A percentile compares a stretch with the other conserved stretches of the same genome.
Evolutionary conservation across 2,797 vertebrate species (phyloP).

Genomic region (Mastacembelus armatus): DNA sequence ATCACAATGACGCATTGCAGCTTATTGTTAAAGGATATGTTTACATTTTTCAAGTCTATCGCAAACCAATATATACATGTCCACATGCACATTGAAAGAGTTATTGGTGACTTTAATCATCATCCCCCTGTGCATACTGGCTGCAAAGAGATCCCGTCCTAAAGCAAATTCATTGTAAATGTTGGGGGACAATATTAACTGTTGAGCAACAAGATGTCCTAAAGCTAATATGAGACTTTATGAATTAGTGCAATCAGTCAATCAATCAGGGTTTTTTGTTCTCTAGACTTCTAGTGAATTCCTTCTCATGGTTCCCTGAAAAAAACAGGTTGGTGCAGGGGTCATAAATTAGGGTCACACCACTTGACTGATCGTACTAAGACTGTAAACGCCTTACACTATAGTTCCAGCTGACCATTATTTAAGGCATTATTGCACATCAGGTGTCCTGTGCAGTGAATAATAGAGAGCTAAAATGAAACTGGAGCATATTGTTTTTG

Average conservation of each 20-base stretch:
- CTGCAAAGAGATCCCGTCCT: not conserved
- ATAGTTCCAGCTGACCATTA: not conserved
- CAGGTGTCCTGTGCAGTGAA: too few relatives aligned
- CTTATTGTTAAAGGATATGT: not conserved
- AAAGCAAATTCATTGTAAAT: not conserved
- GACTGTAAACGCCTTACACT: not conserved
- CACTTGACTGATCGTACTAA: not conserved
- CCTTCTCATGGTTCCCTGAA: not conserved
- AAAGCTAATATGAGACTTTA: not conserved
- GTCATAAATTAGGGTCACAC: not conserved
- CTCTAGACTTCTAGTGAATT: too few relatives aligned
- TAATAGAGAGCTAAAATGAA: not conserved
- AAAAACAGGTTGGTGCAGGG: too few relatives aligned
- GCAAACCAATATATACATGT: not conserved
- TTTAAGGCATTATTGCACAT: not conserved
- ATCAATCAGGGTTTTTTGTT: too few relatives aligned
- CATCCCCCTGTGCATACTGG: not conserved
- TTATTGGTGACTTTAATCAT: not conserved
- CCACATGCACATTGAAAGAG: not conserved
- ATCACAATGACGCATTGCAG: slow-evolving; percentile 11
- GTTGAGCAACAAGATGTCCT: too few relatives aligned
- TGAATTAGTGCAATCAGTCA: too few relatives aligned
- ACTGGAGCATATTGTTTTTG: too few relatives aligned
- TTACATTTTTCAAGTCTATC: not conserved
- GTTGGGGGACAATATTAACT: not conserved